These are phyloP conservation scores for Etheostoma nigrum DNA, from an alignment of 2,797 vertebrate species.

Conservation along the genomic window DNA sequence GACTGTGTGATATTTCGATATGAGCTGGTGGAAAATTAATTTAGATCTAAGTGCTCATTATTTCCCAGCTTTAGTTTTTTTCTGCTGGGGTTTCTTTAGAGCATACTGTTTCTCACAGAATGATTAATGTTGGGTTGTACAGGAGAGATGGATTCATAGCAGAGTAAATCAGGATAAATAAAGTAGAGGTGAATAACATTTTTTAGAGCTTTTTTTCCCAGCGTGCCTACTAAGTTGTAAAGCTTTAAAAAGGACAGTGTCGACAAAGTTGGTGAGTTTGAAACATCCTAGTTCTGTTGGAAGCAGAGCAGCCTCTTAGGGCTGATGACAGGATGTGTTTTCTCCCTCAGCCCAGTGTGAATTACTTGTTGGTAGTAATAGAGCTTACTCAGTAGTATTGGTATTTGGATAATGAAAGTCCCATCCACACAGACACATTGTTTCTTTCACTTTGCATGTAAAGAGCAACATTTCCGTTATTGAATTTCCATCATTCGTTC, in stretches of 20 bases:
- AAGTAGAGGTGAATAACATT: neutral
- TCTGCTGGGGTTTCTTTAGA: conserved; percentile 3
- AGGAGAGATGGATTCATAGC: neutral
- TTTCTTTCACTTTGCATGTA: neutral
- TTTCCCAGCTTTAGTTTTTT: neutral
- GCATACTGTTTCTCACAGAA: neutral
- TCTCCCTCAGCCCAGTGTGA: neutral
- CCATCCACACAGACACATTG: neutral
- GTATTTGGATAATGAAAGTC: conserved; percentile 2
- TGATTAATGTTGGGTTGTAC: neutral
- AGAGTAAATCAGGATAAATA: conserved; percentile 3
- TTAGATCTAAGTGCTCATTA: conserved; percentile 1
- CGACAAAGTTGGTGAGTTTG: neutral
- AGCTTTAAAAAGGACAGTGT: neutral
- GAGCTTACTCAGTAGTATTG: neutral
- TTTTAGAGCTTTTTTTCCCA: neutral
- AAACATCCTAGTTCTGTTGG: neutral
- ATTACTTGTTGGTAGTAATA: conserved; percentile 12
- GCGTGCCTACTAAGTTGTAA: neutral
- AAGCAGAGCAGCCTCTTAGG: too few relatives aligned
- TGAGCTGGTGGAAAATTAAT: conserved; percentile 4
- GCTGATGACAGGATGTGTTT: neutral
- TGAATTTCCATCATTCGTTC: neutral
- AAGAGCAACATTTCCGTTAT: conserved; percentile 2
- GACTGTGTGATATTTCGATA: neutral